Evolutionary conservation across 1,140 invertebrate species (phyloP).

Genomic region (Armadillidium nasatum): DNA sequence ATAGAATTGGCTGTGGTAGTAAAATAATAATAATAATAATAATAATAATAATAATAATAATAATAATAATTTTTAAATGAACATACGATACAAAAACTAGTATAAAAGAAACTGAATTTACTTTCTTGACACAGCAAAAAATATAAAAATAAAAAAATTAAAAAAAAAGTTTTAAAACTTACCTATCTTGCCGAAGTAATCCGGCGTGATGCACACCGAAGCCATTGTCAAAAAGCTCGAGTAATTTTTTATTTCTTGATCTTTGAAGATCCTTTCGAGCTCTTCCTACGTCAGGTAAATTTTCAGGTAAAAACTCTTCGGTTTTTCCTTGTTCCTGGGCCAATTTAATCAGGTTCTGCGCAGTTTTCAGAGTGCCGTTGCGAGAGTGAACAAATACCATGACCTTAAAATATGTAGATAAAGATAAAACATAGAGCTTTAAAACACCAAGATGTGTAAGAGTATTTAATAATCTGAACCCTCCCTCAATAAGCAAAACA

Average conservation of each 20-base stretch:
- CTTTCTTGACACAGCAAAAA: too few species aligned
- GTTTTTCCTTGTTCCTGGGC: slow-evolving; percentile 68
- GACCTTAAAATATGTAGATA: slow-evolving; percentile 61
- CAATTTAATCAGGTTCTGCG: slow-evolving; percentile 69
- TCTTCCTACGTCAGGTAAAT: slow-evolving; percentile 57
- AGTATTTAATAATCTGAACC: too few species aligned
- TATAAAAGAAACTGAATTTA: too few species aligned
- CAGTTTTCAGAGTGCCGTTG: slow-evolving; percentile 87
- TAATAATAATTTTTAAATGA: too few species aligned
- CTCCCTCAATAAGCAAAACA: slow-evolving; percentile 21
- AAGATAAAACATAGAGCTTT: too few species aligned
- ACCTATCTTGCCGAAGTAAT: slow-evolving; percentile 78
- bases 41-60: too few species aligned
- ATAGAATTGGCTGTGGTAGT: too few species aligned
- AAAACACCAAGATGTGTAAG: too few species aligned
- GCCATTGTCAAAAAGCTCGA: slow-evolving; percentile 77
- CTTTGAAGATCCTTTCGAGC: slow-evolving; percentile 63
- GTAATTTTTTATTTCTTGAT: slow-evolving; percentile 69
- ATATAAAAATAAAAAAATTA: too few species aligned
- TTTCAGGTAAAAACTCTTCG: slow-evolving; percentile 60
- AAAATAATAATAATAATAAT: too few species aligned
- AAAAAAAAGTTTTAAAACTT: slow-evolving; percentile 29
- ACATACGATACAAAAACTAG: too few species aligned
- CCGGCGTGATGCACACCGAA: slow-evolving; percentile 97
- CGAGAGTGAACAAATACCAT: slow-evolving; percentile 99